These are phyloP conservation scores for Lampropteryx suffumata DNA, from an alignment of 2,888 invertebrate species.

Conservation along the genomic window DNA sequence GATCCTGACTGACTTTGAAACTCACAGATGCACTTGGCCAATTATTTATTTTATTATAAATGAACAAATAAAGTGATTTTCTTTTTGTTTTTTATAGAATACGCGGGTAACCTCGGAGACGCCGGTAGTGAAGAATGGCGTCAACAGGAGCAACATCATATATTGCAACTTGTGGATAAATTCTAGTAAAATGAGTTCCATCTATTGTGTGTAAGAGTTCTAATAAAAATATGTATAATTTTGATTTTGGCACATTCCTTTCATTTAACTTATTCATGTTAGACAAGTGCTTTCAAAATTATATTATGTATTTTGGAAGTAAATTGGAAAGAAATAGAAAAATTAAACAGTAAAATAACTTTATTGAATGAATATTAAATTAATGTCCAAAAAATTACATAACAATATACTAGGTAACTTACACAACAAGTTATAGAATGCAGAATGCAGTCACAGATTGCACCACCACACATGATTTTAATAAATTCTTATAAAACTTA, in stretches of 20 bases:
- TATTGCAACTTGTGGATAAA: conserved; percentile 95
- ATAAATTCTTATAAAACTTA: conserved; percentile 9
- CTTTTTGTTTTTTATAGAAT: conserved; percentile 84
- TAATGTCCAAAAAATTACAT: conserved; percentile 46
- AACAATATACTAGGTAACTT: conserved; percentile 43
- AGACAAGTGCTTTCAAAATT: too few species aligned
- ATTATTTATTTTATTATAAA: too few species aligned
- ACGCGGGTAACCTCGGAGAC: conserved; percentile 97
- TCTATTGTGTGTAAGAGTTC: too few species aligned
- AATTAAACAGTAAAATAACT: conserved; percentile 49
- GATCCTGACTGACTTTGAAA: too few species aligned
- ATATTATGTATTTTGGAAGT: background rate
- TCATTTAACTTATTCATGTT: too few species aligned
- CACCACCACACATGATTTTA: conserved; percentile 18
- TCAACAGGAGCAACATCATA: conserved; percentile 95
- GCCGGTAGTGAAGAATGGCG: conserved; percentile 92
- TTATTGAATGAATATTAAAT: conserved; percentile 50
- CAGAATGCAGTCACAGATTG: conserved; percentile 28
- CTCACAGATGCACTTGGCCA: too few species aligned
- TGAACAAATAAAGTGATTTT: too few species aligned
- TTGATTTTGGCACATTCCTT: too few species aligned
- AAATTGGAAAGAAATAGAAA: conserved; percentile 20
- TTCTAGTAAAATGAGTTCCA: conserved; percentile 83
- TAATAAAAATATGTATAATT: too few species aligned
- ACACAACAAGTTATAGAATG: conserved; percentile 33